Percentiles rank a stretch among this genome's conserved stretches.
phyloP scores from a whole-genome alignment of 1,140 invertebrate genomes.

The Acromyrmex heyeri region DNA sequence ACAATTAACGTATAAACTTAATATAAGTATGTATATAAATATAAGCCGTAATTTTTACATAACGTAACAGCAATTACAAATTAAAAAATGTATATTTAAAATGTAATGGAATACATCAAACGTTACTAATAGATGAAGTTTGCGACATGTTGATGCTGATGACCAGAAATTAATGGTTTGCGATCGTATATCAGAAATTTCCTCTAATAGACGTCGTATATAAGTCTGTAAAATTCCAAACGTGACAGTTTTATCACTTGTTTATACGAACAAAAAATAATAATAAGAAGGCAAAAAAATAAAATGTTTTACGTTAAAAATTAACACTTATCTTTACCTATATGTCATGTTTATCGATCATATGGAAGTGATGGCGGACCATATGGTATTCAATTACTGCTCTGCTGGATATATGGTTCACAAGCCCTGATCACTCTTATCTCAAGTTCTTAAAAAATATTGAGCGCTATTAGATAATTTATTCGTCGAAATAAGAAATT shows the following conservation, averaged over 20 bases:
- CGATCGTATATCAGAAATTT: background rate
- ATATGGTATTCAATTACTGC: slow-evolving; percentile 11
- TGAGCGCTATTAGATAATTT: background rate
- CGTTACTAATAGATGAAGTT: background rate
- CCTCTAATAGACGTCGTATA: background rate
- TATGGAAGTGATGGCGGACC: background rate
- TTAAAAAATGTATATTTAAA: background rate
- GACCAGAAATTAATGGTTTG: background rate
- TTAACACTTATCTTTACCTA: background rate
- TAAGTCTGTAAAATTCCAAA: slow-evolving; percentile 6
- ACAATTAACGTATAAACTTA: background rate
- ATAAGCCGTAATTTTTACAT: background rate
- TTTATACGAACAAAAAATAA: background rate
- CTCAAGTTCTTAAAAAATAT: slow-evolving; percentile 40
- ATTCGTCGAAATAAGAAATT: background rate
- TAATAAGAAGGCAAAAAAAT: background rate
- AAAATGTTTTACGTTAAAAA: background rate
- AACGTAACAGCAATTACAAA: background rate
- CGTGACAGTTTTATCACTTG: background rate
- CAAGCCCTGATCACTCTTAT: slow-evolving; percentile 29
- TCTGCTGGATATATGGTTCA: slow-evolving; percentile 25
- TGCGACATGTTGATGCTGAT: background rate
- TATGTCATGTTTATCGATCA: background rate
- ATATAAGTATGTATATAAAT: background rate
- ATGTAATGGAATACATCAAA: background rate